A percentile compares a stretch with the other conserved stretches of the same genome.
Conservation (phyloP, 2,888 invertebrate genomes). For the Biston betularia region DNA sequence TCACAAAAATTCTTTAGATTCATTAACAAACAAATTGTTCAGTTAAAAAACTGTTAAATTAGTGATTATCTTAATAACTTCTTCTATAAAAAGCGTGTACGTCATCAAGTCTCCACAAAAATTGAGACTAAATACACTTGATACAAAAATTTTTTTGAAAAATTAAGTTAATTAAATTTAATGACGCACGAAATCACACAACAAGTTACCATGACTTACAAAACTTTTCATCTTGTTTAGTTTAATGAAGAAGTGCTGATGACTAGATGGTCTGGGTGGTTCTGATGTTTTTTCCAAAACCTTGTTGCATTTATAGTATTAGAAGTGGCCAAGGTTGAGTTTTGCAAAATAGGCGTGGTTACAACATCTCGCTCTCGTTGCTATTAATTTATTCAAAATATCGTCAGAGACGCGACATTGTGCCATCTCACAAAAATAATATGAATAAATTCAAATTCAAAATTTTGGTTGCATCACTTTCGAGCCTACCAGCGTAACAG, state of each 20-base stretch:
- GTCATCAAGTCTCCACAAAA: not conserved
- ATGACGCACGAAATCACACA: not conserved
- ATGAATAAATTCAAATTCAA: conserved; percentile 15
- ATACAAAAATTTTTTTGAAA: too few relatives aligned
- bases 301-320: conserved; percentile 13
- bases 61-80: too few relatives aligned
- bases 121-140: not conserved
- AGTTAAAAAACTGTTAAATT: too few relatives aligned
- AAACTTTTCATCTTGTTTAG: conserved; percentile 17
- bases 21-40: too few relatives aligned
- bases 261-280: conserved; percentile 7
- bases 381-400: conserved; percentile 17
- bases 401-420: conserved; percentile 16
- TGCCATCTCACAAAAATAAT: conserved; percentile 17
- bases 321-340: conserved; percentile 3
- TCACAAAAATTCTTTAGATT: too few relatives aligned
- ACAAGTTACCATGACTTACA: conserved; percentile 4
- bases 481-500: conserved; percentile 7
- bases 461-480: conserved; percentile 1
- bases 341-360: conserved; percentile 24
- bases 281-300: conserved; percentile 15
- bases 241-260: conserved; percentile 8
- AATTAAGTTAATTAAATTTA: too few relatives aligned
- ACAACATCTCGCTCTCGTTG: conserved; percentile 14
- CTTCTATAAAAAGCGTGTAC: too few relatives aligned